Conservation (phyloP, 2,113 vertebrate species). For the Periophthalmus modestus region DNA sequence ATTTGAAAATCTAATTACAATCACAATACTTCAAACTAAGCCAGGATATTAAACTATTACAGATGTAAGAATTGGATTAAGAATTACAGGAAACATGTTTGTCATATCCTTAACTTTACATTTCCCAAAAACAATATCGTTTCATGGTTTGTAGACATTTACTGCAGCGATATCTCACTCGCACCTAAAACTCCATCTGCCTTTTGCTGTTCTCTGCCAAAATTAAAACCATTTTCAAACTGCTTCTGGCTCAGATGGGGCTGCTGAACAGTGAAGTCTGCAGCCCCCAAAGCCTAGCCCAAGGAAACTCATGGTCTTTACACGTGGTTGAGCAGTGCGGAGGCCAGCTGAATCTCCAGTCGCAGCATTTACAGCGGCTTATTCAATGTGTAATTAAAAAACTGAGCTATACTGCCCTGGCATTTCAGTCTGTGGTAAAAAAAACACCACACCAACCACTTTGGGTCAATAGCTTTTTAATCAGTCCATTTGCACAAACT, state of each 20-base stretch:
- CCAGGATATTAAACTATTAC: not conserved
- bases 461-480: constrained; percentile 65
- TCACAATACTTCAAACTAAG: not conserved
- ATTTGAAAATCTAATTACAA: no score
- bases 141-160: not conserved
- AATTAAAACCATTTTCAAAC: not conserved
- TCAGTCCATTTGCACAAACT: constrained; percentile 45
- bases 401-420: constrained; percentile 11
- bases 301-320: constrained; percentile 43
- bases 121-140: not conserved
- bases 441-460: constrained; percentile 22
- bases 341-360: constrained; percentile 22
- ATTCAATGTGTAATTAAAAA: constrained; percentile 43
- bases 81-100: not conserved
- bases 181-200: constrained; percentile 2
- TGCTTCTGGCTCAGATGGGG: constrained; percentile 7
- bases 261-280: constrained; percentile 21
- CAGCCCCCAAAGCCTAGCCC: constrained; percentile 33
- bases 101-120: not conserved
- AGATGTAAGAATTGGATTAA: not conserved
- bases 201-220: not conserved
- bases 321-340: constrained; percentile 32
- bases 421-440: constrained; percentile 39
- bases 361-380: constrained; percentile 24
- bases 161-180: not conserved